Conservation (phyloP, 2,113 vertebrate species). For the Barnardius zonarius region DNA sequence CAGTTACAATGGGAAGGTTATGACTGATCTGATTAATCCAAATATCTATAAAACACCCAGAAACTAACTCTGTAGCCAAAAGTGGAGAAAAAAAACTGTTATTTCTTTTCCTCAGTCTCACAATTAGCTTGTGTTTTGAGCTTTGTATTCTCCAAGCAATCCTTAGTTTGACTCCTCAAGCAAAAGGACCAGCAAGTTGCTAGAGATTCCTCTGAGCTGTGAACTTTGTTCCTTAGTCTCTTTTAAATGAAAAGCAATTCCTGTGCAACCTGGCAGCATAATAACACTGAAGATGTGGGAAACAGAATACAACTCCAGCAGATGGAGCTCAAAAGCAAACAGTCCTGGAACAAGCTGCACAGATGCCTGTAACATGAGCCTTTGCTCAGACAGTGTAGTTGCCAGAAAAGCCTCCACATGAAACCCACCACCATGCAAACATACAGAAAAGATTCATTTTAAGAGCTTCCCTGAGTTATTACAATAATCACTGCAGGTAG, state of each 20-base stretch:
- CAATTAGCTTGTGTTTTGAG: background rate
- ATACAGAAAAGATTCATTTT: background rate
- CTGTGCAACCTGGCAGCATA: background rate
- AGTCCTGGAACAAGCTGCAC: background rate
- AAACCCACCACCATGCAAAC: background rate
- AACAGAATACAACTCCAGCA: slow-evolving; percentile 20
- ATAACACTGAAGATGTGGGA: background rate
- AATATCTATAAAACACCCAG: background rate
- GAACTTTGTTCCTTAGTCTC: background rate
- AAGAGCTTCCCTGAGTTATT: background rate
- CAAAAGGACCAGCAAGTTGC: background rate
- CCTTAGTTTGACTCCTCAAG: background rate
- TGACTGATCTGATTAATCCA: background rate
- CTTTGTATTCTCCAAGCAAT: background rate
- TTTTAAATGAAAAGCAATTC: background rate
- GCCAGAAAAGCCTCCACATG: background rate
- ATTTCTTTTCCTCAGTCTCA: background rate
- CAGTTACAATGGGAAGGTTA: background rate
- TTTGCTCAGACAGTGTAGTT: background rate
- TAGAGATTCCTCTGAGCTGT: background rate
- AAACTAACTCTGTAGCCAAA: background rate
- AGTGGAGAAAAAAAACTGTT: background rate
- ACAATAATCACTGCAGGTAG: background rate
- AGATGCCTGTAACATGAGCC: background rate
- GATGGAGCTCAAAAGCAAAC: slow-evolving; percentile 68